Evolutionary conservation across 2,888 invertebrate species (phyloP), one percentile per base, ranked within the genome.

Genomic region (Pseudanteris insignis): DNA sequence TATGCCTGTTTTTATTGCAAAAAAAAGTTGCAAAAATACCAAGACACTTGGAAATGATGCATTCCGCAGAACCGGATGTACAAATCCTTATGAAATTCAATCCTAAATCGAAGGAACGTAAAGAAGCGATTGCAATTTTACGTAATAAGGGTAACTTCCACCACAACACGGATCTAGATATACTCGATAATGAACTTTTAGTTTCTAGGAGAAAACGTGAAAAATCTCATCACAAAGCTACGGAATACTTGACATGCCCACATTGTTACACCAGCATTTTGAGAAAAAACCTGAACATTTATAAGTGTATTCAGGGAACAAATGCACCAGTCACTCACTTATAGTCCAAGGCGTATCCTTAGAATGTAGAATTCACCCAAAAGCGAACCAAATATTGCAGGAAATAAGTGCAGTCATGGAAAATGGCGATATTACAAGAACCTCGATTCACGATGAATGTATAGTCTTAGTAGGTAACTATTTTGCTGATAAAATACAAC

Each of bases 391-490:
- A 14, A 8, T 15, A n/a, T 26, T 47, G 5, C 28, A 36, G 21
- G 18, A 15, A 18, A 18, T 26, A 10, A 18, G 36, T 11, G 13
- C 11, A 1, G 8, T 8, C 7, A 28, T 60, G 36, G 9, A 11
- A 11, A 43, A 48, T 11, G 44, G 57, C 14, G 47, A 47, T 8
- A 18, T 44, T 0, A 37, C 30, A 8, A 1, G n/a, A 2, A 4
- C 9, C 7, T 58, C 48, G 6, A n/a, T 26, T n/a, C 11, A 34
- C 37, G 58, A 63, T 12, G 30, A 29, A 13, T 2, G 11, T 4
- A 58, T 50, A 2, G 29, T 63, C 1, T 25, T 30, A 6, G 40
- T 36, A 2, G 44, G 33, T 1, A 58, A 63, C 30, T 12, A 34
- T 34, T 47, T 33, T 15, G 48, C 43, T 1, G 36, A 46, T 3